These are phyloP conservation scores for Lytechinus pictus DNA, from an alignment of 35 echinoderm and acorn worm genomes.

Conservation along the genomic window DNA sequence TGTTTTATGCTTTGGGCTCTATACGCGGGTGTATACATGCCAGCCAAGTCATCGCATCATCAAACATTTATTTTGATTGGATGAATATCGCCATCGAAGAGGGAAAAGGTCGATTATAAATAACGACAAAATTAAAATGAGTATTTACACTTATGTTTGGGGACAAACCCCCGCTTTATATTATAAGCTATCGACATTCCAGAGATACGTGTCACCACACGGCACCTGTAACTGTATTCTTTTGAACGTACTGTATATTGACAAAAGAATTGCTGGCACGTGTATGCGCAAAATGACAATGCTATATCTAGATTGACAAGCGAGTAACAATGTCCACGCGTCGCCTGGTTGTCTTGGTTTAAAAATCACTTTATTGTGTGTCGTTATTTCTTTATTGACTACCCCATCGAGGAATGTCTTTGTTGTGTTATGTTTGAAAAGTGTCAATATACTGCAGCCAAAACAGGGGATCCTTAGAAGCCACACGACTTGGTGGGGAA, in stretches of 20 bases:
- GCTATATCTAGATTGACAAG: not conserved
- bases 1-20: too few relatives aligned
- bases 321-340: not conserved
- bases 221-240: not conserved
- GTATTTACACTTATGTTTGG: not conserved
- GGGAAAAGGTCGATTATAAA: not conserved
- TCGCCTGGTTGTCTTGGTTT: not conserved
- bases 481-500: not conserved
- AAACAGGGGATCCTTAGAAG: not conserved
- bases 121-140: not conserved
- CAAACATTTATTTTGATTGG: not conserved
- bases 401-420: not conserved
- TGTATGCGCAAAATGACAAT: not conserved
- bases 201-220: not conserved
- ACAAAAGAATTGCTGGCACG: not conserved
- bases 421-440: not conserved
- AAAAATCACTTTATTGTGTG: not conserved
- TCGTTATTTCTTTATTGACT: slow-evolving; percentile 7
- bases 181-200: not conserved
- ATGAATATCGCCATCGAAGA: not conserved
- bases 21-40: not conserved
- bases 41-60: not conserved
- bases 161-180: not conserved
- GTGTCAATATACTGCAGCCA: not conserved
- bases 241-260: not conserved